These are phyloP conservation scores for Tylochromis polylepis DNA, from an alignment of 2,113 vertebrate genomes.

Conservation along the genomic window DNA sequence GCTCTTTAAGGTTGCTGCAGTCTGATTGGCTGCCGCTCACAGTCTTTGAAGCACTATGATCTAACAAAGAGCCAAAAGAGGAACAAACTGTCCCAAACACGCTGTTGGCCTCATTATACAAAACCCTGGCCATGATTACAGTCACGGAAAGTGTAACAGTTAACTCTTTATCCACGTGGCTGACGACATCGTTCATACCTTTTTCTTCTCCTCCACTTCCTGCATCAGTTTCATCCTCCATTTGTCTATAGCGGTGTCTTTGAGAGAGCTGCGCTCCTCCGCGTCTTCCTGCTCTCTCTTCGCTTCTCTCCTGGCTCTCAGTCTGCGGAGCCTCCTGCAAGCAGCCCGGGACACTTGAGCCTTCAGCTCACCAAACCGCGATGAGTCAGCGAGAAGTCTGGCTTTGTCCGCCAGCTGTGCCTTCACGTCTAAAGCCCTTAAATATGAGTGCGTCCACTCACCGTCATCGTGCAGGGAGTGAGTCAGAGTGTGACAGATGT, in stretches of 20 bases:
- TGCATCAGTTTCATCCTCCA: slow-evolving; percentile 84
- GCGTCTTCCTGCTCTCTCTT: slow-evolving; percentile 59
- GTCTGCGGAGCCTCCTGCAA: slow-evolving; percentile 71
- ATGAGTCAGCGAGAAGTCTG: slow-evolving; percentile 54
- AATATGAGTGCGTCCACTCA: slow-evolving; percentile 61
- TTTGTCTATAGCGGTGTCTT: slow-evolving; percentile 79
- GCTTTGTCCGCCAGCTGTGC: slow-evolving; percentile 57
- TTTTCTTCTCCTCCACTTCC: slow-evolving; percentile 84
- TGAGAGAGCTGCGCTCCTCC: slow-evolving; percentile 63
- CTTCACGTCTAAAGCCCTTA: slow-evolving; percentile 24
- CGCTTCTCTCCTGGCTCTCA: slow-evolving; percentile 53
- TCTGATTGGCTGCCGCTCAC: background rate
- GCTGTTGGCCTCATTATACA: accelerated
- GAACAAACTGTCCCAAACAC: background rate
- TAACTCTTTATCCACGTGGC: background rate
- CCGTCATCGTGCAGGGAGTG: slow-evolving; percentile 49
- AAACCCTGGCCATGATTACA: background rate
- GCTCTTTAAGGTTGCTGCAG: background rate
- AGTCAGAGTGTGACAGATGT: slow-evolving; percentile 62
- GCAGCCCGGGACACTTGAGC: slow-evolving; percentile 58
- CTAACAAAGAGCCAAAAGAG: background rate
- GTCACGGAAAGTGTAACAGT: background rate
- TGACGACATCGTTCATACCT: slow-evolving; percentile 61
- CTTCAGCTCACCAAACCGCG: slow-evolving; percentile 44
- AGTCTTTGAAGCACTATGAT: background rate